Conservation (phyloP, 1,140 invertebrate genomes). For the Orchestia grillus region DNA sequence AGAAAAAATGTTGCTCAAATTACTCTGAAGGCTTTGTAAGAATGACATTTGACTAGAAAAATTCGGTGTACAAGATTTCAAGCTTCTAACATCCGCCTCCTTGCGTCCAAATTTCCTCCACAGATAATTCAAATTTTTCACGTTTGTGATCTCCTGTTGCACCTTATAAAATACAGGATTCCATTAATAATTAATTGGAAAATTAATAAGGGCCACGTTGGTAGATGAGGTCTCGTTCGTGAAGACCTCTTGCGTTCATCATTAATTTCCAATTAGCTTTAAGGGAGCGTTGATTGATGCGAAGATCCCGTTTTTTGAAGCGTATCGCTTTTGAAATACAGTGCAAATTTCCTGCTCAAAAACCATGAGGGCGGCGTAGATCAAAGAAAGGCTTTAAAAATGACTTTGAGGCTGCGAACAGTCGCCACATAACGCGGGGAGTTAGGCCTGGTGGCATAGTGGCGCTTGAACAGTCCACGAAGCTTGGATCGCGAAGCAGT, state of each 20-base stretch:
- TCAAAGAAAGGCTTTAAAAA: neutral
- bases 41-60: neutral
- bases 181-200: slow-evolving; percentile 3
- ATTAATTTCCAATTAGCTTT: neutral
- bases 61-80: neutral
- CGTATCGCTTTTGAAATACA: neutral
- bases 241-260: neutral
- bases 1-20: neutral
- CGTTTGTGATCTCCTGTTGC: neutral
- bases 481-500: neutral
- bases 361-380: neutral
- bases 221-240: neutral
- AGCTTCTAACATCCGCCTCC: neutral
- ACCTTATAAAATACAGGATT: neutral
- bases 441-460: neutral
- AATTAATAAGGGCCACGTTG: neutral
- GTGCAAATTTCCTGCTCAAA: neutral
- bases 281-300: neutral
- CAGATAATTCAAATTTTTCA: neutral
- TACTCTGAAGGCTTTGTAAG: neutral
- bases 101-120: neutral
- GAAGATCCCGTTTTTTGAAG: neutral
- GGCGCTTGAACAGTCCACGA: neutral
- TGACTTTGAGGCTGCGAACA: neutral
- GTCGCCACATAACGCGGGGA: neutral